Base-by-base conservation (phyloP, 2,888 invertebrate genomes). In the Pterobdella sp. region DNA sequence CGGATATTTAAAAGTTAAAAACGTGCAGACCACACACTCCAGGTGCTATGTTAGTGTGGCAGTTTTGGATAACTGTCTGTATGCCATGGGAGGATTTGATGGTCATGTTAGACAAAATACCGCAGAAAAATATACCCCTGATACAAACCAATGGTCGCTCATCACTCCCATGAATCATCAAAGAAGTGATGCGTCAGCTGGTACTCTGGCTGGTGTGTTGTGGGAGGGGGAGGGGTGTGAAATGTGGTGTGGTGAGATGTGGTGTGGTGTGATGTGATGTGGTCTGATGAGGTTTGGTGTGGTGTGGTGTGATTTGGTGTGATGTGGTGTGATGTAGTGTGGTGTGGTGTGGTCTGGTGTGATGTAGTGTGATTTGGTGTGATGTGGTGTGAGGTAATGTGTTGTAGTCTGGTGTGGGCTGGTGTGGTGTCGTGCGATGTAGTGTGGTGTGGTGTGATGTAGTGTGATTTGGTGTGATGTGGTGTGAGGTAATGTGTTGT, bases 11-110 rank as follows among this genome's bases (percentile, higher is more conserved):
- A n/a, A n/a, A n/a, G n/a, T n/a, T n/a, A n/a, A n/a, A n/a, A n/a
- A n/a, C n/a, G n/a, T n/a, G n/a, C n/a, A 49, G 52, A 49, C 14
- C 14, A 49, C 14, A 49, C 14, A 49, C 14, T 29, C 18, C 49
- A 82, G 94, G 77, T 93, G 93, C 32, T 94, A 95, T 81, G 93
- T 93, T 0, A 91, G 91, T 81, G 92, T 93, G 1, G 91, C 94
- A n/a, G 88, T 90, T 0, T 84, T 93, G 37, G 89, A 91, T 76
- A 90, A 91, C 0, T 78, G 77, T 22, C 81, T 84, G 67, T 84
- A 83, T 75, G 84, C 84, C n/a, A 81, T 84, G 81, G 84, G 84
- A 1, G 94, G 94, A 0, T 94, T 93, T 83, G 93, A 93, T 82
- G 94, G 94, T 0, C 90, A 91, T 80, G 91, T 92, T 80, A 91